phyloP scores from a whole-genome alignment of 2,797 vertebrate genomes.

The Bucorvus abyssinicus region DNA sequence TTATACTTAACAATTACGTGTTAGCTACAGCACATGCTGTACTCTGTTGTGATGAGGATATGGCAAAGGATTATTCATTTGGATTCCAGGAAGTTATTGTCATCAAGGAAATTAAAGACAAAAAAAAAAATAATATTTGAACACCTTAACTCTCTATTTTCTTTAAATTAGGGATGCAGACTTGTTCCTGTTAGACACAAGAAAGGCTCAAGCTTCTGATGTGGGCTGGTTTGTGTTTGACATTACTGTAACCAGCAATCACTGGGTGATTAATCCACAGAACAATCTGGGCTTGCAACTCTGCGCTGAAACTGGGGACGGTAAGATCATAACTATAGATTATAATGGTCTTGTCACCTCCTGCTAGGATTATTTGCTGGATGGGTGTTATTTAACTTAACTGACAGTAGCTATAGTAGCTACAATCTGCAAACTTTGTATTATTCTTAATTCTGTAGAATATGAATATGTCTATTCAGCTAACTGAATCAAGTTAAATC shows the following conservation, averaged over 20 bases:
- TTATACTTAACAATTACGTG: not conserved
- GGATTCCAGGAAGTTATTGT: not conserved
- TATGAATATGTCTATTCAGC: not conserved
- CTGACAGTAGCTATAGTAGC: not conserved
- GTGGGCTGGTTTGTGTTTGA: slow-evolving; percentile 98
- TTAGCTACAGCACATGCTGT: not conserved
- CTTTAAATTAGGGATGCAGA: slow-evolving; percentile 89
- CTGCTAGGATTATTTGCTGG: not conserved
- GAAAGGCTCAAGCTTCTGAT: slow-evolving; percentile 87
- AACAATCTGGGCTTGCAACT: slow-evolving; percentile 98
- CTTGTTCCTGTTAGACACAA: slow-evolving; percentile 92
- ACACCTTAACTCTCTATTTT: slow-evolving; percentile 35
- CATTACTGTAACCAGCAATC: slow-evolving; percentile 97
- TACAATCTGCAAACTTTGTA: not conserved
- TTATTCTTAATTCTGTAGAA: not conserved
- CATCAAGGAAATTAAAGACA: slow-evolving; percentile 11
- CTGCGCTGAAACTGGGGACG: slow-evolving; percentile 90
- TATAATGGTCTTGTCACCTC: not conserved
- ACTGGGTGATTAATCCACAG: slow-evolving; percentile 97
- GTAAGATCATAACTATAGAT: slow-evolving; percentile 73
- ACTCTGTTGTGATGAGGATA: not conserved
- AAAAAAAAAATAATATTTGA: slow-evolving; percentile 8
- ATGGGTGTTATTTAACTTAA: not conserved
- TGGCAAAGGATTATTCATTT: not conserved
- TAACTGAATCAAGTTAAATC: not conserved